These are phyloP conservation scores for Leptosomus discolor DNA, from an alignment of 2,113 vertebrate genomes.

Conservation along the genomic window DNA sequence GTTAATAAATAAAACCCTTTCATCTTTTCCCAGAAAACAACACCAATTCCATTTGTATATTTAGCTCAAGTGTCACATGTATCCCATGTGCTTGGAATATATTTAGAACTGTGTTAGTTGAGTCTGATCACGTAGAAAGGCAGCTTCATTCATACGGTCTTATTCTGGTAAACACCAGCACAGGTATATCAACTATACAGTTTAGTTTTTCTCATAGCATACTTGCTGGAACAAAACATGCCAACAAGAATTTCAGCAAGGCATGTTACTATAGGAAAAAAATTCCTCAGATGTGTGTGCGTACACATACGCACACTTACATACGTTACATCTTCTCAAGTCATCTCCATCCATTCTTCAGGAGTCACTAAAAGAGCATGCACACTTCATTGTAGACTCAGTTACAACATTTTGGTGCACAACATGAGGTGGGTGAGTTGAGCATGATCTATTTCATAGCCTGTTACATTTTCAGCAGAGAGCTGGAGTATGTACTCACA, in stretches of 20 bases:
- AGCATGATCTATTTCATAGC: not conserved
- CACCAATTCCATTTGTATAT: rapidly evolving
- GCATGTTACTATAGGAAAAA: not conserved
- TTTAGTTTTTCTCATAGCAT: not conserved
- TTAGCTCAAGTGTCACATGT: not conserved
- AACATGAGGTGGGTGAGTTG: not conserved
- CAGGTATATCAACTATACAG: not conserved
- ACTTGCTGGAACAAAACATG: not conserved
- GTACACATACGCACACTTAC: not conserved
- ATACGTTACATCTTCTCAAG: not conserved
- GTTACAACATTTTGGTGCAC: not conserved
- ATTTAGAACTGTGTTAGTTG: not conserved
- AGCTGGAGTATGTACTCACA: not conserved
- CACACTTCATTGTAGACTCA: not conserved
- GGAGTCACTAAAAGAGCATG: too few species aligned
- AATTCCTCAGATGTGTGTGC: not conserved
- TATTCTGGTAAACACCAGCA: not conserved
- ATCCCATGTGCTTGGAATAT: not conserved
- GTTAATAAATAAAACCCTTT: not conserved
- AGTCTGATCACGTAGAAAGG: not conserved
- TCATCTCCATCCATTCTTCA: not conserved
- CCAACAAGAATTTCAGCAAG: not conserved
- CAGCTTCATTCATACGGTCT: not conserved
- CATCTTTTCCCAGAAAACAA: not conserved
- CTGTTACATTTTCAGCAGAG: not conserved